Base-by-base conservation (phyloP, 2,888 invertebrate species). In the Drosophila phalerata region DNA sequence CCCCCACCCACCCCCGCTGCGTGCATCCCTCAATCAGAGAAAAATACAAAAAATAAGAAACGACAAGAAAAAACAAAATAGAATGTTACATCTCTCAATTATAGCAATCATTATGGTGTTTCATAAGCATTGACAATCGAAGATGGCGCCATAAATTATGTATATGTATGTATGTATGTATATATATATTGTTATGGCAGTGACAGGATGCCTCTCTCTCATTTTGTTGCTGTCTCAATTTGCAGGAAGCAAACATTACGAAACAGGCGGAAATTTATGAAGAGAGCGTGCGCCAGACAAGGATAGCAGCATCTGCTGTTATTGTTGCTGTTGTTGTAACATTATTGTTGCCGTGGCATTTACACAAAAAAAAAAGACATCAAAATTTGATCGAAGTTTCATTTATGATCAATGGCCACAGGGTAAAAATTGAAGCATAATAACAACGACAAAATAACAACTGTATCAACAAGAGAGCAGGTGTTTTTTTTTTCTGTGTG, bases 201-300 rank as follows among this genome's bases (percentile, higher is more conserved):
- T 34, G 58, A 17, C 69, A 73, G 76, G 65, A 75, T 76, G 73
- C 30, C 43, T 38, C 42, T 38, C 51, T 43, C 51, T 43, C 15
- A 53, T 38, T 52, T 57, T 51, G 53, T 30, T 53, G 52, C 34
- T 19, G 32, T 61, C 57, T 47, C 55, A 40, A 52, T 52, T 72
- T 78, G 66, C 75, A 79, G 71, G 79, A 75, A 79, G 76, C 64
- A 37, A 43, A 57, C 22, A 63, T 77, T 77, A 79, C 72, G 79
- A 68, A 75, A 77, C 47, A 77, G 64, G 77, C 77, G 77, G 77
- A 77, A 77, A 63, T 51, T 22, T 6, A 30, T 17, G n/a, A n/a
- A n/a, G 45, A 43, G 30, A 28, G 40, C 34, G 40, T 32, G 55
- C 37, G 55, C 2, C 11, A 37, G 61, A 69, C 30, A 51, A 15